These are phyloP conservation scores for Byasa hedistus DNA, from an alignment of 2,888 invertebrate species.

Conservation along the genomic window DNA sequence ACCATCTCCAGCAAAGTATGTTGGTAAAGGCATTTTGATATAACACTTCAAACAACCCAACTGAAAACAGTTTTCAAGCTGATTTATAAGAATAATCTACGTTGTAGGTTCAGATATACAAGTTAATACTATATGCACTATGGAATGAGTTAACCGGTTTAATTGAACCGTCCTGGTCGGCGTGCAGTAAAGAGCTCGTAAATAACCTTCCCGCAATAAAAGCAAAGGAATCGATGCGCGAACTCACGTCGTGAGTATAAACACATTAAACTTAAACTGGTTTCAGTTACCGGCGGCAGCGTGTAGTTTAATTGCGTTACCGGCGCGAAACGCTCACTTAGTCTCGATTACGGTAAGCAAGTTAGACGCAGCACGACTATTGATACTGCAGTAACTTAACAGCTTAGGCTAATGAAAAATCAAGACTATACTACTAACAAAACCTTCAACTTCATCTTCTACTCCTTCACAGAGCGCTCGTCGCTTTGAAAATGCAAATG, in stretches of 20 bases:
- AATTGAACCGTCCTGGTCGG: not conserved
- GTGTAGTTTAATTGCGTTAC: conserved; percentile 16
- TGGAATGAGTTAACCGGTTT: not conserved
- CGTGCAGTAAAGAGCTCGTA: conserved; percentile 9
- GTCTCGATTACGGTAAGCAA: not conserved
- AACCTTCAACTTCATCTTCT: too few species aligned
- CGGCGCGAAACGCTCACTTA: conserved; percentile 9
- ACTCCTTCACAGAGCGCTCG: too few species aligned
- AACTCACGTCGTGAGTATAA: conserved; percentile 9
- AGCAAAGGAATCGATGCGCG: conserved; percentile 9
- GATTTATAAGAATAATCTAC: too few species aligned
- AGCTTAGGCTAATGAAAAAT: too few species aligned
- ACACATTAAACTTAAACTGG: conserved; percentile 22
- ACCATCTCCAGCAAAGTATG: too few species aligned
- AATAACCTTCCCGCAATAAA: conserved; percentile 4
- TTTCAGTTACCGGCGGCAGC: conserved; percentile 21
- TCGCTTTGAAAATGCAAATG: too few species aligned
- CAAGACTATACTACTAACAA: too few species aligned
- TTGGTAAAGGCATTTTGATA: too few species aligned
- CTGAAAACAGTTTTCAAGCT: too few species aligned
- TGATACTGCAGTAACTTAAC: not conserved
- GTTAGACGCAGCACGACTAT: not conserved
- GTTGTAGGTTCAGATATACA: too few species aligned
- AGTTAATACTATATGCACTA: too few species aligned
- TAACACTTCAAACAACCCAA: too few species aligned